Evolutionary conservation across 2,797 vertebrate genomes (phyloP).

Genomic region (Lutjanus campechanus): DNA sequence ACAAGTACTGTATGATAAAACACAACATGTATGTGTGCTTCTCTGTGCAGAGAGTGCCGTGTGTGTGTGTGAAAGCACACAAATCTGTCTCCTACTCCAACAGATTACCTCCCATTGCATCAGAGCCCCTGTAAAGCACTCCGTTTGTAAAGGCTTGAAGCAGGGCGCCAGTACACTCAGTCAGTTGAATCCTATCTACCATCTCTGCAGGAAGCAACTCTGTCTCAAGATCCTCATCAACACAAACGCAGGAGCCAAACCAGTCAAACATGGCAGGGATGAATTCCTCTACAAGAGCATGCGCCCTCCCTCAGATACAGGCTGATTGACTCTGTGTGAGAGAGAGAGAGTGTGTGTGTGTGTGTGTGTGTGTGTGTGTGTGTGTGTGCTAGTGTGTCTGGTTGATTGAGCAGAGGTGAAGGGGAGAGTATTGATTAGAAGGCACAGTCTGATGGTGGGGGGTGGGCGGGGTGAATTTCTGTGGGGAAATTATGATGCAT

Average conservation of each 20-base stretch:
- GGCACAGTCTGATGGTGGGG: conserved; percentile 18
- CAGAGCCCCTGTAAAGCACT: conserved; percentile 44
- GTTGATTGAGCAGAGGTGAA: conserved; percentile 53
- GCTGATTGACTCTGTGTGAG: conserved; percentile 21
- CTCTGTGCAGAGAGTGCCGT: too few species aligned
- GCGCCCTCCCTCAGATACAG: conserved; percentile 10
- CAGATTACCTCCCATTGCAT: conserved; percentile 73
- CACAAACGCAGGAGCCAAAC: conserved; percentile 32
- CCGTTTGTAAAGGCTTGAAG: conserved; percentile 46
- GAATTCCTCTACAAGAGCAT: conserved; percentile 18
- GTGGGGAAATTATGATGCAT: conserved; percentile 55
- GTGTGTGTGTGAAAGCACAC: not conserved
- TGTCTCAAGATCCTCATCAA: conserved; percentile 47
- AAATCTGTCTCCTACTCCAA: conserved; percentile 10
- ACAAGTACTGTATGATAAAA: too few species aligned
- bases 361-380: conserved; percentile 14
- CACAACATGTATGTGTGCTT: not conserved
- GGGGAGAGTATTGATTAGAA: conserved; percentile 67
- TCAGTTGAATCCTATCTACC: conserved; percentile 26
- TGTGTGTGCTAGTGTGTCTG: conserved; percentile 18
- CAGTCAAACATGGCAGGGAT: conserved; percentile 29
- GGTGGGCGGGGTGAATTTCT: conserved; percentile 36
- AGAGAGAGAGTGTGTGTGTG: too few species aligned
- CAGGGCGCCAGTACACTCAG: not conserved
- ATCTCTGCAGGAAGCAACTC: conserved; percentile 47